Percentiles rank a stretch among this genome's conserved stretches.
Evolutionary conservation across 2,113 vertebrate species (phyloP).

Genomic region (Myrmecobius fasciatus): DNA sequence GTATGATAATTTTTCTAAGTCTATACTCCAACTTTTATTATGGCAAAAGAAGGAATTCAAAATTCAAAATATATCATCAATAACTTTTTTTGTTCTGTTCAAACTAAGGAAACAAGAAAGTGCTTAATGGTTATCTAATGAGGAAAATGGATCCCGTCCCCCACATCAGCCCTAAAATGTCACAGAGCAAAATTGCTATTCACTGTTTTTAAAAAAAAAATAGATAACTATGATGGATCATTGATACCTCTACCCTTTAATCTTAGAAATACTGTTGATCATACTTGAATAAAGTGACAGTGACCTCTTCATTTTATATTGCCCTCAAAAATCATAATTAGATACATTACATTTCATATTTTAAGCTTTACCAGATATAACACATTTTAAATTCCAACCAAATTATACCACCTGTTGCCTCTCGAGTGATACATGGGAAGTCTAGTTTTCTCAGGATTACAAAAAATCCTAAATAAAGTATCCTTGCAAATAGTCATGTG

Average conservation of each 20-base stretch:
- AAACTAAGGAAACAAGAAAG: conserved; percentile 23
- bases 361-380: conserved; percentile 47
- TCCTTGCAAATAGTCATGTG: background rate
- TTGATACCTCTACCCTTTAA: background rate
- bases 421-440: conserved; percentile 4
- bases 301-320: background rate
- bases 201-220: background rate
- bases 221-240: background rate
- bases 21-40: conserved; percentile 15
- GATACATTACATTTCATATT: background rate
- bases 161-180: background rate
- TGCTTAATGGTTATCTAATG: background rate
- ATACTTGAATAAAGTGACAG: background rate
- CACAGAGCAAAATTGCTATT: background rate
- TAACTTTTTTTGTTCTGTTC: background rate
- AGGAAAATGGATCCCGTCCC: background rate
- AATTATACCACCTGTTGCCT: conserved; percentile 55
- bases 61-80: background rate
- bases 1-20: background rate
- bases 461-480: background rate
- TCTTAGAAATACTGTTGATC: conserved; percentile 19
- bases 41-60: background rate
- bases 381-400: conserved; percentile 22
- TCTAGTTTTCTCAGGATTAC: background rate
- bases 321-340: conserved; percentile 21